phyloP scores from a whole-genome alignment of 2,113 vertebrate genomes.

The Neomonachus schauinslandi region DNA sequence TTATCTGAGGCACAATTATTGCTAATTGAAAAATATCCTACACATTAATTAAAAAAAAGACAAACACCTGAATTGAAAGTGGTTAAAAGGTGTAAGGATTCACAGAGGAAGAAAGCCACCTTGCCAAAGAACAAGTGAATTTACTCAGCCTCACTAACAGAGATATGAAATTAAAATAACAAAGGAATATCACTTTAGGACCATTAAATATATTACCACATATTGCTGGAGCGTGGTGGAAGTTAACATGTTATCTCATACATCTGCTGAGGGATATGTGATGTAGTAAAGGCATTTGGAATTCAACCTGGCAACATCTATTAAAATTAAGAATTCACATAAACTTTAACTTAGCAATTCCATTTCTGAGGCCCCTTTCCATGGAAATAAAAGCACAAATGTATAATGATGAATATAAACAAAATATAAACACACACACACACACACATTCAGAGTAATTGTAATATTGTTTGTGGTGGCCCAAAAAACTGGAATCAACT shows the following conservation, averaged over 20 bases:
- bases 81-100: background rate
- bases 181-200: background rate
- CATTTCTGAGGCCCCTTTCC: background rate
- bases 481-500: background rate
- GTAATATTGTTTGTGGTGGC: background rate
- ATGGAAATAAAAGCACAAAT: background rate
- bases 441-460: background rate
- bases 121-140: background rate
- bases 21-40: background rate
- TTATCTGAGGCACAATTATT: too few relatives aligned
- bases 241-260: background rate
- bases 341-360: background rate
- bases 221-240: background rate
- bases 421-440: background rate
- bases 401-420: background rate
- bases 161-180: background rate
- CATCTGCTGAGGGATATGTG: background rate
- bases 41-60: background rate
- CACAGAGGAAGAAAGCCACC: background rate
- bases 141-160: background rate
- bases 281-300: background rate
- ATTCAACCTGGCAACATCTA: background rate
- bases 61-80: background rate
- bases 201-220: background rate
- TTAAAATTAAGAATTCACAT: background rate